Evolutionary conservation across 2,113 vertebrate species (phyloP).

Genomic region (Machaerirhynchus nigripectus): DNA sequence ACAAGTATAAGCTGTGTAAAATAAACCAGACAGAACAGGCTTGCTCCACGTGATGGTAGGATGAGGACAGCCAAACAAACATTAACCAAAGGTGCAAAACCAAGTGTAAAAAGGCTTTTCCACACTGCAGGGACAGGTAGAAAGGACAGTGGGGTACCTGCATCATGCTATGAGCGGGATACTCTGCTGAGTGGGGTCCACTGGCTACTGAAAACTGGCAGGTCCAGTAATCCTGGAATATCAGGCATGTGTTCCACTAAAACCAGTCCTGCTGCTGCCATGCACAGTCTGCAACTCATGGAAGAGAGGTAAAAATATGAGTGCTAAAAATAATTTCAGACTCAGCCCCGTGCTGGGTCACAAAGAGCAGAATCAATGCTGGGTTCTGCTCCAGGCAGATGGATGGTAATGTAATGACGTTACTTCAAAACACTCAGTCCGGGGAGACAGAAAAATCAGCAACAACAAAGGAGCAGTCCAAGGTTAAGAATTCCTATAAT

Average conservation of each 20-base stretch:
- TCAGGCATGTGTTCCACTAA: neutral
- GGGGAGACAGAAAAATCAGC: neutral
- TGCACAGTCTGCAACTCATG: neutral
- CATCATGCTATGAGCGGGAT: neutral
- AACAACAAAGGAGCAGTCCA: neutral
- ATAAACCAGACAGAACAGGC: neutral
- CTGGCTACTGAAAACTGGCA: neutral
- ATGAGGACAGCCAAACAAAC: neutral
- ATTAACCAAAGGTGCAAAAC: neutral
- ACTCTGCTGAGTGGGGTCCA: too few relatives aligned
- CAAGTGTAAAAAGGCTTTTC: neutral
- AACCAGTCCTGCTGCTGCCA: neutral
- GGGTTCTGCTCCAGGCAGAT: neutral
- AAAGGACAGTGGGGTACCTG: neutral
- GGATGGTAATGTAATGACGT: neutral
- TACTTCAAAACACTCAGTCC: neutral
- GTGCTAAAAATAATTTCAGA: slow-evolving; percentile 1
- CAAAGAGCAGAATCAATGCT: neutral
- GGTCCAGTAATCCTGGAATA: fast-evolving
- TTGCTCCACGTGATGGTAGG: neutral
- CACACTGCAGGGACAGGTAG: neutral
- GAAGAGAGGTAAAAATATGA: neutral
- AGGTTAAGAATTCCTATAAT: neutral
- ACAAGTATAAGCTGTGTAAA: neutral
- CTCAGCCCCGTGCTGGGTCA: neutral